Evolutionary conservation across 2,888 invertebrate genomes (phyloP).

Genomic region (Chloroclysta siterata): DNA sequence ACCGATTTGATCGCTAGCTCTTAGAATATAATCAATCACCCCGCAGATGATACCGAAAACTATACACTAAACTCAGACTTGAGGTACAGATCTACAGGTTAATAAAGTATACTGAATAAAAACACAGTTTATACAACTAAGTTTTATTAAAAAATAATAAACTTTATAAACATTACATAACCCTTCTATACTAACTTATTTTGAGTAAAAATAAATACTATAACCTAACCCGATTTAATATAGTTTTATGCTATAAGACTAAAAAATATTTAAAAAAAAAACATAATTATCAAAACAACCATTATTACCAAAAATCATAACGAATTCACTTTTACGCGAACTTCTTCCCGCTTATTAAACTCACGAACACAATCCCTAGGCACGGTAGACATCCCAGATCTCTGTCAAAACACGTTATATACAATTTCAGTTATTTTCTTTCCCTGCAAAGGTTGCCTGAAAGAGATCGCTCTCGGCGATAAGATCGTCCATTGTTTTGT

Average conservation of each 20-base stretch:
- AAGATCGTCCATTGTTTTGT: no score
- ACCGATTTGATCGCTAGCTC: no score
- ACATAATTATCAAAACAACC: constrained; percentile 5
- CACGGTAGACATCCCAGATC: no score
- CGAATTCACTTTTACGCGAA: background rate
- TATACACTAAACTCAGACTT: no score
- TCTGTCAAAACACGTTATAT: no score
- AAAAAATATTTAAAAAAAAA: constrained; percentile 5
- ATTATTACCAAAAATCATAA: background rate
- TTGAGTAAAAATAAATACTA: constrained; percentile 34
- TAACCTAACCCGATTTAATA: constrained; percentile 31
- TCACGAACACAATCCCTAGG: background rate
- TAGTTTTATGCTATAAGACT: constrained; percentile 12
- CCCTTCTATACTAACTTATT: constrained; percentile 23
- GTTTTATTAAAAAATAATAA: constrained; percentile 32
- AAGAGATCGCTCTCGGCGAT: no score
- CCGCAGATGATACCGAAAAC: no score
- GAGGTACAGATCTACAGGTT: no score
- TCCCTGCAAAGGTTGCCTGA: no score
- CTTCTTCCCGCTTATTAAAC: background rate
- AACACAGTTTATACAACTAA: constrained; percentile 12
- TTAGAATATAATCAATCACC: no score
- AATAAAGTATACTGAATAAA: background rate
- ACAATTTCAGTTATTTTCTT: no score
- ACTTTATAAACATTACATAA: constrained; percentile 30